Evolutionary conservation across 1,140 invertebrate species (phyloP).

Genomic region (Amyelois transitella): DNA sequence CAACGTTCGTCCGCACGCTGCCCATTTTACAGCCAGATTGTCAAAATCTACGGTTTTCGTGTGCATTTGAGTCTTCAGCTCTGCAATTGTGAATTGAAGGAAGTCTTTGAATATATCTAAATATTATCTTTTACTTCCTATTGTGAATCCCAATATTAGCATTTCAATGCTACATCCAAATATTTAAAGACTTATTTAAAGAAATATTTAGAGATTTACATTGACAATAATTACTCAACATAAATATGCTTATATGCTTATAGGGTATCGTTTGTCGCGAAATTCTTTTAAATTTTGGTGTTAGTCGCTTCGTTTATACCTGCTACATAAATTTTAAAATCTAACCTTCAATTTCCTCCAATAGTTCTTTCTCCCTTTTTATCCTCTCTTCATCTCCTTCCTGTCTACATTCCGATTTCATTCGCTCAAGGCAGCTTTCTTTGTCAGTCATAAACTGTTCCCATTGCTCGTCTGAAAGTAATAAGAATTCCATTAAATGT

Average conservation of each 20-base stretch:
- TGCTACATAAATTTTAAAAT: background rate
- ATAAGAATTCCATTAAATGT: too few relatives aligned
- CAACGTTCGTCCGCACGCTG: slow-evolving; percentile 49
- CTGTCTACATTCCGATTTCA: slow-evolving; percentile 67
- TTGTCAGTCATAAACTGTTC: slow-evolving; percentile 69
- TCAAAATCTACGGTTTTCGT: slow-evolving; percentile 46
- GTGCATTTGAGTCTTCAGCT: slow-evolving; percentile 53
- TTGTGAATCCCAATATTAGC: too few relatives aligned
- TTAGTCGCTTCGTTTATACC: background rate
- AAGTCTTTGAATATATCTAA: background rate
- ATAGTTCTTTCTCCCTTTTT: slow-evolving; percentile 60
- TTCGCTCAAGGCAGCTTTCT: slow-evolving; percentile 62
- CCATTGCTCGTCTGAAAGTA: slow-evolving; percentile 65
- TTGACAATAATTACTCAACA: too few relatives aligned
- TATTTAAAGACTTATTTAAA: too few relatives aligned
- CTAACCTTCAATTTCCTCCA: slow-evolving; percentile 62
- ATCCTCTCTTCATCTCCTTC: slow-evolving; percentile 69
- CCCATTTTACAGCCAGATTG: slow-evolving; percentile 37
- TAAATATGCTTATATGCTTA: too few relatives aligned
- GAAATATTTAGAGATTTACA: too few relatives aligned
- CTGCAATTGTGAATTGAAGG: slow-evolving; percentile 27
- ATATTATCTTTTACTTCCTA: too few relatives aligned
- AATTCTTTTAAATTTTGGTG: too few relatives aligned
- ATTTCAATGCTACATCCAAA: too few relatives aligned
- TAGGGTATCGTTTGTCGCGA: too few relatives aligned